Evolutionary conservation across 1,140 invertebrate species (phyloP), one percentile per base, ranked within the genome.

Genomic region (Chironomus striatipennis): DNA sequence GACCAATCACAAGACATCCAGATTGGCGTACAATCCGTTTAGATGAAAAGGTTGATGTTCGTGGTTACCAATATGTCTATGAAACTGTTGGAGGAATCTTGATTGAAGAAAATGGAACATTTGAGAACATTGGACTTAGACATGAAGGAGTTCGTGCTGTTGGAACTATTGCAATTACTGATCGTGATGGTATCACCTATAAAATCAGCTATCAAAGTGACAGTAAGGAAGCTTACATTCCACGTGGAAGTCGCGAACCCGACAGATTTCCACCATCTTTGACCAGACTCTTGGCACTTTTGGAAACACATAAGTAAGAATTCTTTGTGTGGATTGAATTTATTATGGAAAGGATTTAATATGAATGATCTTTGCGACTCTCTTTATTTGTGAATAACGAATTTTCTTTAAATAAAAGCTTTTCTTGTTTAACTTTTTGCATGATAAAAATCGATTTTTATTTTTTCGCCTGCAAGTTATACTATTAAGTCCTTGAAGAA

Each of bases 61-160:
- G 15, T 6, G 83, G 83, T 43, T 86, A 85, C 79, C 84, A 85
- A 76, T 86, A 85, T 79, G 83, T 83, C 7, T 90, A 87, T 78
- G 88, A 90, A 76, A 89, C 88, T 7, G 87, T 85, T 42, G 88
- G 90, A 77, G 88, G 87, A 72, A 89, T 89, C 24, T 78, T 82
- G 2, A 85, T 83, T 5, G 79, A 85, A 24, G 88, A 89, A 78
- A 79, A 78, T 18, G 89, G 88, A 34, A 80, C 79, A 42, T 80
- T 85, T 9, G 83, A 84, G 67, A 79, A 81, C 74, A 77, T 79
- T 7, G 85, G 85, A 75, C 80, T 80, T 9, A 85, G 87, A 67
- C 83, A 84, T 43, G 84, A 86, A 64, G 82, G 82, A n/a, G 83
- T 89, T 8, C 82, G 83, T 65, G 85, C 84, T 17, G 86, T 85